A percentile compares a stretch with the other conserved stretches of the same genome.
phyloP scores from a whole-genome alignment of 2,888 invertebrate genomes.

The Drosophila paramelanica region DNA sequence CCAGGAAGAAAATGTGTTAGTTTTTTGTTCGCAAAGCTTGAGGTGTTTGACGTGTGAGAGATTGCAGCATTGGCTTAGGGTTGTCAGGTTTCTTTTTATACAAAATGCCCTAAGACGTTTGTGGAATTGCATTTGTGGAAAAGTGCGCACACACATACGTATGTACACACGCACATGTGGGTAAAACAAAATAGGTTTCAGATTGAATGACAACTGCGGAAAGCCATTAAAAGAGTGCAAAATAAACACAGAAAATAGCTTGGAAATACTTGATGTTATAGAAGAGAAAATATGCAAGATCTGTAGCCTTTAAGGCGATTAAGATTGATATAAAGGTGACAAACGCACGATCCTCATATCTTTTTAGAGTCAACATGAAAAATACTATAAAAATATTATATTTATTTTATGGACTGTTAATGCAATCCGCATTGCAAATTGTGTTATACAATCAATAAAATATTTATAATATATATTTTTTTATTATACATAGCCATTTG shows the following conservation, averaged over 20 bases:
- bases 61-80: slow-evolving; percentile 60
- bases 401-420: too few relatives aligned
- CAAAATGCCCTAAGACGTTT: slow-evolving; percentile 36
- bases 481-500: too few relatives aligned
- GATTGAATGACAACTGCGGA: slow-evolving; percentile 9
- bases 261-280: neutral
- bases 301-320: neutral
- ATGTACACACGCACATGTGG: neutral
- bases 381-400: too few relatives aligned
- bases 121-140: slow-evolving; percentile 37
- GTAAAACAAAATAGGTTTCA: neutral
- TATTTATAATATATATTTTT: too few relatives aligned
- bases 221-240: slow-evolving; percentile 6
- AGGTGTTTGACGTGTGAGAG: slow-evolving; percentile 61
- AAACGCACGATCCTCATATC: neutral
- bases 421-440: too few relatives aligned
- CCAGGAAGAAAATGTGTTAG: slow-evolving; percentile 55
- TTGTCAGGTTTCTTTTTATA: slow-evolving; percentile 52
- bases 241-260: neutral
- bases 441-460: too few relatives aligned
- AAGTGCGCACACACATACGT: slow-evolving; percentile 8
- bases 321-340: neutral
- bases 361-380: neutral
- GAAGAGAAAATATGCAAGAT: neutral
- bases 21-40: slow-evolving; percentile 38